Base-by-base conservation (phyloP, 2,113 vertebrate species). In the Leiothrix lutea region DNA sequence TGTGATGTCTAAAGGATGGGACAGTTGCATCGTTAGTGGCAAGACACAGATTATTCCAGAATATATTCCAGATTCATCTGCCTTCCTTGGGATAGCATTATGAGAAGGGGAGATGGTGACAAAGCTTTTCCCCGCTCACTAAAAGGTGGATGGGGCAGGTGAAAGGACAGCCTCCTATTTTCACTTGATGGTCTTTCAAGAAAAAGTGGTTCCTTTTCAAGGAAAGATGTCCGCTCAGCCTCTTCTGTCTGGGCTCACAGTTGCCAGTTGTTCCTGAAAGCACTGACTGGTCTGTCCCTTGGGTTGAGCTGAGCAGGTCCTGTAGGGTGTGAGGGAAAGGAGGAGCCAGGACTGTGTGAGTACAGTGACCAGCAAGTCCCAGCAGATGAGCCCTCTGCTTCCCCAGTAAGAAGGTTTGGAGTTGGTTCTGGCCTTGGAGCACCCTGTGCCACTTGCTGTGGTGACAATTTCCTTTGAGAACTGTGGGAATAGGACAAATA, bases 401-500 rank as follows among this genome's bases (percentile, higher is more conserved):
- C 66, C 62, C 19, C 48, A 45, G 11, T 44, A 10, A 36, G 20
- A 28, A 77, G 18, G 4, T 58, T 58, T 92, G 66, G 35, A 65
- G 20, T 33, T 86, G 80, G 9, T 69, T 86, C n/a, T 82, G 54
- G 42, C 11, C n/a, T 47, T 17, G 26, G 62, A 64, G 51, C 51
- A 67, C 57, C 48, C 23, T 0, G 2, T 23, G 26, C 36, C 74
- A 5, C 17, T 7, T 18, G 25, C 5, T 80, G 33, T 23, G 53
- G 19, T n/a, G 62, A 5, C 1, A 0, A 11, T 42, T 72, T 58
- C 31, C 66, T 56, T 74, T 1, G 1, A 44, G 70, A 85, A 28
- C 62, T 80, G 12, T 42, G 29, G 36, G 25, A 21, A 19, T 4
- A 16, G 85, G 51, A 72, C 8, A 61, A 35, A 20, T 19, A 58